These are phyloP conservation scores for Tanypteryx hageni DNA, from an alignment of 2,888 invertebrate genomes.

Conservation along the genomic window DNA sequence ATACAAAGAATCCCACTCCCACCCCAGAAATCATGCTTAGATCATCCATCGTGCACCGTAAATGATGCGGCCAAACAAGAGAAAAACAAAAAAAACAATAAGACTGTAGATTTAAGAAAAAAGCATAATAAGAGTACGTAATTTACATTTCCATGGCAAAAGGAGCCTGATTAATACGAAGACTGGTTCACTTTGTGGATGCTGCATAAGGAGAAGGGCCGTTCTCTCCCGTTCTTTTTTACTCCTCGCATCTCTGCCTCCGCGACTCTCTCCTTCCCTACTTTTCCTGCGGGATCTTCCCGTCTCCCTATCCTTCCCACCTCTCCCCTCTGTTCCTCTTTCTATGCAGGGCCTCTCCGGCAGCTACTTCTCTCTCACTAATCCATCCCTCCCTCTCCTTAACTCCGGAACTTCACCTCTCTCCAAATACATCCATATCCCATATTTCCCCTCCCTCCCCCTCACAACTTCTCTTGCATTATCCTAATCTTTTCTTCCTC, in stretches of 20 bases:
- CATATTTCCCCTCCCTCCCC: background rate
- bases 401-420: background rate
- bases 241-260: too few relatives aligned
- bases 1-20: background rate
- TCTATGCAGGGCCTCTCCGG: too few relatives aligned
- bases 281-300: background rate
- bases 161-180: background rate
- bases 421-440: background rate
- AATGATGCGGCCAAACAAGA: conserved; percentile 17
- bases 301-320: background rate
- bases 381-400: background rate
- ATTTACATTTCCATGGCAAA: conserved; percentile 7
- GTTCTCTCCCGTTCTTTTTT: too few relatives aligned
- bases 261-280: too few relatives aligned
- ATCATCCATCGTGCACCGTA: background rate
- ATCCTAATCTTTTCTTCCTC: too few relatives aligned
- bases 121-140: background rate
- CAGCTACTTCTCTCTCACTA: background rate
- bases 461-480: background rate
- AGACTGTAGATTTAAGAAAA: background rate
- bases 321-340: background rate
- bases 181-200: background rate
- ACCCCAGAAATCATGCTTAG: background rate
- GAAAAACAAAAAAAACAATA: too few relatives aligned
- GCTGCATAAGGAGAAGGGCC: too few relatives aligned